These are phyloP conservation scores for Tholera decimalis DNA, from an alignment of 2,888 invertebrate genomes.

Conservation along the genomic window DNA sequence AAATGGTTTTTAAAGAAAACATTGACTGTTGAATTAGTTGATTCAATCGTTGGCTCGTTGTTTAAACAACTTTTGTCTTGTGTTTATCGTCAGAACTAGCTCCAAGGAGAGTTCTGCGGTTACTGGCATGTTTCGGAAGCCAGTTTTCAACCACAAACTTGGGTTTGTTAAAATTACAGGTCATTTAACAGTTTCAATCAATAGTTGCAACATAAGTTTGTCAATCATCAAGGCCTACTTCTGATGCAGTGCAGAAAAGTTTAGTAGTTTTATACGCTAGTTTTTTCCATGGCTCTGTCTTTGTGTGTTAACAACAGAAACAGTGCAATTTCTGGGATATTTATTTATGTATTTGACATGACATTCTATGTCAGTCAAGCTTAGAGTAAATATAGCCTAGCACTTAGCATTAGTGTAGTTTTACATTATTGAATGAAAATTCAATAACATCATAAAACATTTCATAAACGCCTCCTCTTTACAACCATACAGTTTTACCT, in stretches of 20 bases:
- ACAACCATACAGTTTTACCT: background rate
- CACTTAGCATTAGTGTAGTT: no score
- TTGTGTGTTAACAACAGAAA: background rate
- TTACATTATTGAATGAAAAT: no score
- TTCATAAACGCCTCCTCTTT: background rate
- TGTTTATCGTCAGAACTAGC: constrained; percentile 5
- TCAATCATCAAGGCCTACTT: constrained; percentile 1
- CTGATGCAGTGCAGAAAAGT: background rate
- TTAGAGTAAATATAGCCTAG: background rate
- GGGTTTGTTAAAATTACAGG: background rate
- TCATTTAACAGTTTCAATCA: constrained; percentile 1
- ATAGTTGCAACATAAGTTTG: background rate
- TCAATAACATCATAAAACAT: no score
- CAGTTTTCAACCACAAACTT: constrained; percentile 1
- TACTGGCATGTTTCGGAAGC: background rate
- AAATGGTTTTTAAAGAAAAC: background rate
- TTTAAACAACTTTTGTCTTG: constrained; percentile 18
- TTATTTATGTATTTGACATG: no score
- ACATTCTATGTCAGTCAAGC: no score
- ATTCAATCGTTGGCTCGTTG: constrained; percentile 4
- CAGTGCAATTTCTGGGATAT: background rate
- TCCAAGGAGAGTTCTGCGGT: constrained; percentile 24
- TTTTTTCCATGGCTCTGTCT: background rate
- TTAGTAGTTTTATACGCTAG: background rate
- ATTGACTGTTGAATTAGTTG: constrained; percentile 13